Evolutionary conservation across 1,140 invertebrate genomes (phyloP), one percentile per base, ranked within the genome.

Genomic region (Batillaria attramentaria): DNA sequence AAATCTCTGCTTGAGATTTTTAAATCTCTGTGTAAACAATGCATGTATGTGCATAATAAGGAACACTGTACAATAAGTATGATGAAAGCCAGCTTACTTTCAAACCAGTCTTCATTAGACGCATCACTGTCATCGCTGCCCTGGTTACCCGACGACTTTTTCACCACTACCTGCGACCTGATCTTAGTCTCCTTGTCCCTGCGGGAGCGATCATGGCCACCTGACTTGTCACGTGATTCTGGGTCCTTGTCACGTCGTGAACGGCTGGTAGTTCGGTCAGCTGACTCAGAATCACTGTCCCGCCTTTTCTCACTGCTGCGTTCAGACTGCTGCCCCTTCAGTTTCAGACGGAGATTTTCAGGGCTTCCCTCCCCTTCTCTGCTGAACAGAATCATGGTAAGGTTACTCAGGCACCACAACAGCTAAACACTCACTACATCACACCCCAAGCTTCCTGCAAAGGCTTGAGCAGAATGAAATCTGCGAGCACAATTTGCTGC

Each of bases 71-170:
- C n/a, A n/a, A n/a, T 31, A 62, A 62, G 33, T 62, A 62, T 28
- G 10, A 31, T 31, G 33, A 62, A 8, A 62, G 33, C n/a, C 39
- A 46, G 35, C 42, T 65, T 37, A 78, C 50, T 35, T 18, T 50
- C 42, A 50, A 77, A 69, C 62, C 75, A 77, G 41, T 77, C 69
- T 20, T 77, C 87, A 95, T 91, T 90, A 94, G 94, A 73, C 28
- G 77, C 81, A 20, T 81, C 80, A 72, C 80, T 83, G 54, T 85
- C 85, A 66, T 79, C 74, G n/a, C 82, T 81, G 28, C 78, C 78
- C 13, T 73, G 80, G 24, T 75, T 68, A 0, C 46, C 82, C 8
- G 57, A 69, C 5, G 78, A 76, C 72, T 81, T 84, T 66, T 82
- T 84, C 28, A 86, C 84, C 35, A 84, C 80, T 28, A 86, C 80